Percentiles rank a stretch among this genome's conserved stretches.
These are phyloP conservation scores for Plagodis dolabraria DNA, from an alignment of 2,888 invertebrate genomes.

Conservation along the genomic window DNA sequence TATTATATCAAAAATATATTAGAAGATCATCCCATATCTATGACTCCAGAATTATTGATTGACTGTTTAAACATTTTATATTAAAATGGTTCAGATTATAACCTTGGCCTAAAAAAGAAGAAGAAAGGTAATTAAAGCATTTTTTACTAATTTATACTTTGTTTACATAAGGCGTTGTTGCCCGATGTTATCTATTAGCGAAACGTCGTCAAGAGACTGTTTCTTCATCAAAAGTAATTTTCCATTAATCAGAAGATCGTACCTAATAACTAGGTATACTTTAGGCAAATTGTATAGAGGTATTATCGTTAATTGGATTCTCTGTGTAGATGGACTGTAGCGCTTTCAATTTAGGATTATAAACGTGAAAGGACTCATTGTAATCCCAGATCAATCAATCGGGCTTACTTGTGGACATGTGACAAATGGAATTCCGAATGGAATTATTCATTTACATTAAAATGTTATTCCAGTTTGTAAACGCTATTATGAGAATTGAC, in stretches of 20 bases:
- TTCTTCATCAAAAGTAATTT: constrained; percentile 26
- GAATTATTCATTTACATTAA: neutral
- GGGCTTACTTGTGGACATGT: constrained; percentile 22
- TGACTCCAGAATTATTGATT: no score
- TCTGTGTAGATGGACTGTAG: constrained; percentile 30
- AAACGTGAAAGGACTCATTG: constrained; percentile 31
- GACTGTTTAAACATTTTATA: no score
- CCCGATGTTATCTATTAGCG: constrained; percentile 16
- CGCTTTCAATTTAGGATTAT: constrained; percentile 40
- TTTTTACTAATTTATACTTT: neutral
- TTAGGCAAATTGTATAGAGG: constrained; percentile 34
- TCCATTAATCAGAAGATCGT: constrained; percentile 17
- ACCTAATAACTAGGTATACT: constrained; percentile 8
- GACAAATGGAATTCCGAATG: constrained; percentile 5
- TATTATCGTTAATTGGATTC: constrained; percentile 42
- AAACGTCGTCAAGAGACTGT: constrained; percentile 19
- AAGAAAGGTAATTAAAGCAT: neutral
- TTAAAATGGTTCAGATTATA: no score
- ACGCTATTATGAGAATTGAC: neutral
- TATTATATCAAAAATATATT: no score
- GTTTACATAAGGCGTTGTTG: constrained; percentile 25
- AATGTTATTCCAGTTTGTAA: neutral
- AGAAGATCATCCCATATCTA: no score
- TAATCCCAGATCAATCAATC: constrained; percentile 30
- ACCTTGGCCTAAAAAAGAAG: no score